Base-by-base conservation (phyloP, 1,140 invertebrate species). In the Drosophila ananassae region DNA sequence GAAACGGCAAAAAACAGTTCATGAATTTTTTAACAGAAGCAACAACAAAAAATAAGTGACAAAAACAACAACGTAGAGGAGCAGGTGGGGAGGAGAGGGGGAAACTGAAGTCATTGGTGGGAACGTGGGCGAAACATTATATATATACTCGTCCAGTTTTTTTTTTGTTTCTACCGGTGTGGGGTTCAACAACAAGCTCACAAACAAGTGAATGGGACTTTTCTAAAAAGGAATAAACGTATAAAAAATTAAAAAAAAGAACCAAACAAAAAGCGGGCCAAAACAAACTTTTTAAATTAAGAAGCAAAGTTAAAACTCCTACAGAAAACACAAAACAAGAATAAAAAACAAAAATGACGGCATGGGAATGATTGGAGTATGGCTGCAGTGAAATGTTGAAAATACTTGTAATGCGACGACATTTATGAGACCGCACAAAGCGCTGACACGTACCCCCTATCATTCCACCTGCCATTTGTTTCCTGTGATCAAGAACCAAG, bases 241-340 rank as follows among this genome's bases (percentile, higher is more conserved):
- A 51, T 24, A 39, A 37, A 59, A 13, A 71, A 48, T 50, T 24
- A 55, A n/a, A 17, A 47, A 8, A 53, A 13, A 67, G 12, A 61
- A 22, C 61, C 13, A 39, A 17, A 61, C 55, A 44, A 17, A 69
- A 56, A 48, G 41, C 67, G 67, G 25, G 63, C 32, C 56, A 61
- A 44, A 75, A 64, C 77, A 83, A 85, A 85, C 78, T 85, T 85
- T 85, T 85, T 87, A 85, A 85, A 85, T 85, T 85, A 85, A 85
- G 82, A 77, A 87, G 78, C 83, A 85, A 85, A 85, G 78, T 87
- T 85, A 85, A 84, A 85, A 85, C 83, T 82, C 74, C 63, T 46
- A 32, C 63, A 68, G 63, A 73, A 85, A 80, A 69, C n/a, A 37
- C 25, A 28, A 28, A 28, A 28, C 25, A 28, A 28, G 7, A 25